Conservation (phyloP, 1,140 invertebrate species). For the Chrysopa pallens region DNA sequence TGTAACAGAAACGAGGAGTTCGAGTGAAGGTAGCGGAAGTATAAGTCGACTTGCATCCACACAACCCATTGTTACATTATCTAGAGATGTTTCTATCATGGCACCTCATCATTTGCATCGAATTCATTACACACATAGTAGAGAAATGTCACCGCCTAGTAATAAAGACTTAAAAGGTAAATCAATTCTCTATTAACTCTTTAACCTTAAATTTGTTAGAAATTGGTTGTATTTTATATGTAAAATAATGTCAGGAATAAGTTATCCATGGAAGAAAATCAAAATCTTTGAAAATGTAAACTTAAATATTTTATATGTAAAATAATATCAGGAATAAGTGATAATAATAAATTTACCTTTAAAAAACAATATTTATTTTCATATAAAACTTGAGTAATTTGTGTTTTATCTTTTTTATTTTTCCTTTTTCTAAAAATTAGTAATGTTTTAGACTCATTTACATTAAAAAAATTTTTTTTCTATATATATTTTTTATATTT, state of each 20-base stretch:
- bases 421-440: too few species aligned
- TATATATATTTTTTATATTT: too few species aligned
- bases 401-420: too few species aligned
- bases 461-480: too few species aligned
- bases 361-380: too few species aligned
- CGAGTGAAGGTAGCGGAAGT: constrained; percentile 36
- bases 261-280: neutral
- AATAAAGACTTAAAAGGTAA: neutral
- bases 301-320: too few species aligned
- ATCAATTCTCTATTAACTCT: neutral
- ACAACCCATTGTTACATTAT: constrained; percentile 5
- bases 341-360: too few species aligned
- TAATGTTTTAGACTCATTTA: too few species aligned
- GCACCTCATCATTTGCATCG: constrained; percentile 17
- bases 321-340: too few species aligned
- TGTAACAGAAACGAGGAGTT: constrained; percentile 40
- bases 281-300: neutral
- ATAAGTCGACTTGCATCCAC: constrained; percentile 12
- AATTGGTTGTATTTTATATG: neutral
- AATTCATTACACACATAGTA: constrained; percentile 17
- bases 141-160: constrained; percentile 15
- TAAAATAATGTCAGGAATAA: neutral
- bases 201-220: neutral
- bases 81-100: constrained; percentile 4
- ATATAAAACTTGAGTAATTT: too few species aligned